Evolutionary conservation across 2,888 invertebrate species (phyloP).

Genomic region (Drosophila sordidula): DNA sequence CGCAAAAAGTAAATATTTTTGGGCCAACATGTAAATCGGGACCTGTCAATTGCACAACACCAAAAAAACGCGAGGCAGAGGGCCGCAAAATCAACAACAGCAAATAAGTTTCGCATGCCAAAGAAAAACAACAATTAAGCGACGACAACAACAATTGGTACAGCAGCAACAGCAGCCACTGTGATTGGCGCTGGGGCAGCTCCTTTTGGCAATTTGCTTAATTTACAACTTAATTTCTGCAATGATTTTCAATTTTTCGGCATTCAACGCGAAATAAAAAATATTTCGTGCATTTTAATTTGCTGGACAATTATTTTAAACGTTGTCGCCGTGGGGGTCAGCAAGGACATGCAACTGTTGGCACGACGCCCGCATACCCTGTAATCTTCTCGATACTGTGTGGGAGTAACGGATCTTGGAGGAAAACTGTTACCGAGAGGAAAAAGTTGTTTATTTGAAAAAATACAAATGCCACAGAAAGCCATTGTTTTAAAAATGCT

Average conservation of each 20-base stretch:
- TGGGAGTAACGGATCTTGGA: too few species aligned
- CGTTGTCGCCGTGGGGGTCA: slow-evolving; percentile 9
- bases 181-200: slow-evolving; percentile 15
- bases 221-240: slow-evolving; percentile 74
- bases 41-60: slow-evolving; percentile 54
- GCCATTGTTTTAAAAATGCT: too few species aligned
- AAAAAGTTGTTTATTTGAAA: too few species aligned
- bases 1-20: slow-evolving; percentile 20
- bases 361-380: slow-evolving; percentile 10
- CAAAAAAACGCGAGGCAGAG: slow-evolving; percentile 11
- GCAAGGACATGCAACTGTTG: slow-evolving; percentile 4
- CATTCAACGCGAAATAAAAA: slow-evolving; percentile 20
- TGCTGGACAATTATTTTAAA: slow-evolving; percentile 43
- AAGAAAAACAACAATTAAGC: slow-evolving; percentile 29
- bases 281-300: slow-evolving; percentile 61
- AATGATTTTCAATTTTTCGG: slow-evolving; percentile 61
- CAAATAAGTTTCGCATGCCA: slow-evolving; percentile 42
- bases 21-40: slow-evolving; percentile 61
- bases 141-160: slow-evolving; percentile 18
- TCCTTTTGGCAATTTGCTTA: slow-evolving; percentile 57
- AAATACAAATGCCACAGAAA: too few species aligned
- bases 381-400: background rate
- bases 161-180: slow-evolving; percentile 11
- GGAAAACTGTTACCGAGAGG: too few species aligned
- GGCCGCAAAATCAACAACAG: slow-evolving; percentile 18